Conservation (phyloP, 2,113 vertebrate genomes). For the Lampris incognitus region DNA sequence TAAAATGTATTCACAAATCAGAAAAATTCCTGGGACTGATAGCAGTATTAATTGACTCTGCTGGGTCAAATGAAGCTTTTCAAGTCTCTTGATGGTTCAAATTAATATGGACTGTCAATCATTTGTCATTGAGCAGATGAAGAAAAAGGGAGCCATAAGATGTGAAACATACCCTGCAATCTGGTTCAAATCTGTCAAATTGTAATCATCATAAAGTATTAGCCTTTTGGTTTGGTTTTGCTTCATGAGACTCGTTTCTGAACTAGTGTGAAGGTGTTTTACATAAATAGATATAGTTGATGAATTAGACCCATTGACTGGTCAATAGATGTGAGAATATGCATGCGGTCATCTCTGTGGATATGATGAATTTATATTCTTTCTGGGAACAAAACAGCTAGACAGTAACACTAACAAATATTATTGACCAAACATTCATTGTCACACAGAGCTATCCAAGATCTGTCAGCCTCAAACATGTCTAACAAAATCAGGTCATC, state of each 20-base stretch:
- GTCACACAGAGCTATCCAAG: conserved; percentile 30
- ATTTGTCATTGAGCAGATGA: conserved; percentile 49
- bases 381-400: not conserved
- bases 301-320: not conserved
- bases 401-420: conserved; percentile 25
- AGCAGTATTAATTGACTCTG: conserved; percentile 26
- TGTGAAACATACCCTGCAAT: conserved; percentile 30
- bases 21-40: conserved; percentile 25
- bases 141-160: conserved; percentile 52
- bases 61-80: conserved; percentile 53
- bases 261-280: too few species aligned
- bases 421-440: conserved; percentile 39
- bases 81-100: conserved; percentile 3
- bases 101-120: conserved; percentile 48
- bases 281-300: not conserved
- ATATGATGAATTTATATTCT: not conserved
- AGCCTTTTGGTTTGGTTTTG: not conserved
- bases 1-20: conserved; percentile 14
- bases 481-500: conserved; percentile 52
- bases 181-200: conserved; percentile 10
- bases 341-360: conserved; percentile 11
- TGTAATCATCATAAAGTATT: conserved; percentile 25
- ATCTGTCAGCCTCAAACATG: conserved; percentile 51
- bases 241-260: too few species aligned
- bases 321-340: conserved; percentile 15